Conservation (phyloP, 1,140 invertebrate genomes). For the Drosophila willistoni region DNA sequence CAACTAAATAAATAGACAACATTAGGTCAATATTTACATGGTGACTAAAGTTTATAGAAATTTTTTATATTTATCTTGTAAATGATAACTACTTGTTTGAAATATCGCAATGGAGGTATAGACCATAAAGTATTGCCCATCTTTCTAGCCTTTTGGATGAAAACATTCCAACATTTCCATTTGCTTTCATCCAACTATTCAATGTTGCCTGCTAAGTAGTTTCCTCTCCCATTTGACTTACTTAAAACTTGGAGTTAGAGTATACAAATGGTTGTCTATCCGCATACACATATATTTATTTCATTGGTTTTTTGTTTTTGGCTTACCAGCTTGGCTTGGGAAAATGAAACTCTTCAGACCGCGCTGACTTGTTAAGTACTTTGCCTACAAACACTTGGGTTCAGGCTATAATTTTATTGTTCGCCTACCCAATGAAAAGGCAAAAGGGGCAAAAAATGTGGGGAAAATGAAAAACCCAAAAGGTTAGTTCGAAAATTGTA, state of each 20-base stretch:
- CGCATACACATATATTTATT: neutral
- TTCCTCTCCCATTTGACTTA: neutral
- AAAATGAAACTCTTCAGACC: constrained; percentile 49
- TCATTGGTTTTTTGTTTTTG: constrained; percentile 25
- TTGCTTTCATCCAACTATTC: too few relatives aligned
- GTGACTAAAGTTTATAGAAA: too few relatives aligned
- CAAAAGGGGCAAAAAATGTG: constrained; percentile 2
- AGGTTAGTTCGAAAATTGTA: constrained; percentile 79
- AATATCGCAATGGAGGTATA: too few relatives aligned
- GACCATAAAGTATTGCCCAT: too few relatives aligned
- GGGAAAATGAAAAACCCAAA: constrained; percentile 29
- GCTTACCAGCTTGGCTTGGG: constrained; percentile 48
- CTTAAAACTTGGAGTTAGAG: neutral
- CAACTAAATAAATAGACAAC: too few relatives aligned
- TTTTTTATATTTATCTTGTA: too few relatives aligned
- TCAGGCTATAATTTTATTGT: constrained; percentile 15
- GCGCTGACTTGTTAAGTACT: constrained; percentile 77
- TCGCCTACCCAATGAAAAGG: neutral
- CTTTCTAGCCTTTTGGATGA: too few relatives aligned
- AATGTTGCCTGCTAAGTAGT: neutral
- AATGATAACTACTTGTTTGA: too few relatives aligned
- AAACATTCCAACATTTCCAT: too few relatives aligned
- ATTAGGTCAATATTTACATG: too few relatives aligned
- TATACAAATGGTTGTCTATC: neutral
- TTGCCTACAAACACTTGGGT: constrained; percentile 31